A percentile compares a stretch with the other conserved stretches of the same genome.
Conservation (phyloP, 2,797 vertebrate species). For the Bradypus variegatus region DNA sequence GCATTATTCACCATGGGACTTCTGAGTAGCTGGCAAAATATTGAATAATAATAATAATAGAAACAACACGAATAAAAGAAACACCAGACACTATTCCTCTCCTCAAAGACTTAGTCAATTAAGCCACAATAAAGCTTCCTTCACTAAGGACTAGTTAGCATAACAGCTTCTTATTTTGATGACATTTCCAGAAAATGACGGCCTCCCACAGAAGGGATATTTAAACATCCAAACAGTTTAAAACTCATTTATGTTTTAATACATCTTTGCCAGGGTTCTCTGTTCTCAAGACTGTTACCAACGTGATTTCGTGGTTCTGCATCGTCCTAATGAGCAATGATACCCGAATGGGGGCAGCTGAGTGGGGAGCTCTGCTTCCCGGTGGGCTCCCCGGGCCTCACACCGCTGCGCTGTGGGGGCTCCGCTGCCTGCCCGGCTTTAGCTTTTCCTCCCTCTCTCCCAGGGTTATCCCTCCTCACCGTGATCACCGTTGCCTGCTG, state of each 20-base stretch:
- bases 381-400: fast-evolving
- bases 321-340: fast-evolving
- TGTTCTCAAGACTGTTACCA: too few species aligned
- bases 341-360: fast-evolving
- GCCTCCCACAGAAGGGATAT: neutral
- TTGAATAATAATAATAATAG: too few species aligned
- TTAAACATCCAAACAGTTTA: neutral
- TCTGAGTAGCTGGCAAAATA: neutral
- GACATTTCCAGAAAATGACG: neutral
- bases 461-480: neutral
- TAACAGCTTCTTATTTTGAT: neutral
- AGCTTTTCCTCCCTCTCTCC: too few species aligned
- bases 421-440: neutral
- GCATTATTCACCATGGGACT: fast-evolving
- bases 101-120: neutral
- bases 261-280: neutral
- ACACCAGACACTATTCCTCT: neutral
- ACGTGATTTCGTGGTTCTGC: neutral
- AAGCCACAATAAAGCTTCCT: neutral
- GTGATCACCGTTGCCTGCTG: fast-evolving
- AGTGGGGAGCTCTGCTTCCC: neutral
- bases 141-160: neutral
- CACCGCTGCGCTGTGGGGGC: fast-evolving
- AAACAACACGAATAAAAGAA: too few species aligned
- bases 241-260: neutral